Evolutionary conservation across 2,888 invertebrate genomes (phyloP), one percentile per base, ranked within the genome.

Genomic region (Zygaena filipendulae): DNA sequence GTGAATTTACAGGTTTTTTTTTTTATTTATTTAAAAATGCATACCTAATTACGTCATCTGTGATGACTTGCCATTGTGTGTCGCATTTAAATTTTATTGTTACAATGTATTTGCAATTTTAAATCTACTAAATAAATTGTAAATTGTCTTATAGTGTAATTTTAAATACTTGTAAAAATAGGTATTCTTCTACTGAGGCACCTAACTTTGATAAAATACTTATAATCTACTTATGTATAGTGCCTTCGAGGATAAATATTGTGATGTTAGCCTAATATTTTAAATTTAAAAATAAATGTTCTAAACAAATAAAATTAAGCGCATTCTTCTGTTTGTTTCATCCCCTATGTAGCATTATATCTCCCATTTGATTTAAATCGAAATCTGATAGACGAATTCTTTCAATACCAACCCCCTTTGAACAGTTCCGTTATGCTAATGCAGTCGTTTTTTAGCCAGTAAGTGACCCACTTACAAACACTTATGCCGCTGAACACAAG

Each of bases 351-450:
- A n/a, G n/a, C n/a, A n/a, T n/a, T n/a, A n/a, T n/a, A n/a, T n/a
- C n/a, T n/a, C n/a, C n/a, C n/a, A n/a, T n/a, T n/a, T n/a, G n/a
- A n/a, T n/a, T n/a, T n/a, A n/a, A n/a, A n/a, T n/a, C n/a, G n/a
- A n/a, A n/a, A n/a, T n/a, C n/a, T n/a, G n/a, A n/a, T n/a, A n/a
- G n/a, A n/a, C n/a, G n/a, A 56, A 47, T 57, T 46, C 47, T 42
- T 36, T 35, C 45, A 47, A 55, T 53, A 42, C 38, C 45, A 47
- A 45, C 50, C 46, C 53, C 51, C 38, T 48, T 51, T 42, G 60
- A 45, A 58, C 55, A 60, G 61, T 56, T 38, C 57, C 55, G 51
- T 52, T 61, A 71, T 71, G 66, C 43, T 68, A 69, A 71, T 70
- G 50, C 51, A 48, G 38, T n/a, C n/a, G n/a, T n/a, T n/a, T n/a